Base-by-base conservation (phyloP, 2,888 invertebrate species). In the Notodonta dromedarius region DNA sequence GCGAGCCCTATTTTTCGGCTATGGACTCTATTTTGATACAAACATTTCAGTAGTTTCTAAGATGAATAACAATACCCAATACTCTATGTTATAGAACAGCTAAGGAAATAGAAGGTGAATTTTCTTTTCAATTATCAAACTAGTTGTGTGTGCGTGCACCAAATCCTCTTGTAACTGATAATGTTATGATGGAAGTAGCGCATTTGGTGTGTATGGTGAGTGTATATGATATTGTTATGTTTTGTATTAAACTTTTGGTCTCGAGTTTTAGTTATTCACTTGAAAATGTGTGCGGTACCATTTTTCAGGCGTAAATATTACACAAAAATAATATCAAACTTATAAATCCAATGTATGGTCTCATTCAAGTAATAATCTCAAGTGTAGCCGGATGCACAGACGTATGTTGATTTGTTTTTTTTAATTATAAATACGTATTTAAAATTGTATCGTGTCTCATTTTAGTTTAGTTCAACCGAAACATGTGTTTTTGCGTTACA, bases 151-250 rank as follows among this genome's bases (percentile, higher is more conserved):
- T 50, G 16, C n/a, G 16, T 16, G 50, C 13, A 40, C 55, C 55
- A 55, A 55, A 55, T 55, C 40, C 14, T 55, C 55, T 55, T 55
- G 40, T 55, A 55, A 55, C 55, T n/a, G 8, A 13, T 32, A n/a
- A 55, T 13, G 55, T 55, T 55, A 55, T 55, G 40, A 55, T 40
- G 3, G 3, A 55, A 53, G 53, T 11, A 53, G 4, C 35, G 35
- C 3, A 53, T 53, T 53, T 24, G 53, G 53, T 53, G 4, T 7
- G 32, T 24, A 24, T 42, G 42, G 5, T 35, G 11, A 70, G 62
- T 66, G 58, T 70, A 60, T 67, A 61, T 57, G 59, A 53, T 63
- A 61, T 46, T 35, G 39, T 2, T 44, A 6, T 16, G 40, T 40
- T 56, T 50, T 44, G 42, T 46, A 51, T 58, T 50, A 55, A 32